These are phyloP conservation scores for Cremastinae sp. DNA, from an alignment of 2,888 invertebrate species.

Conservation along the genomic window DNA sequence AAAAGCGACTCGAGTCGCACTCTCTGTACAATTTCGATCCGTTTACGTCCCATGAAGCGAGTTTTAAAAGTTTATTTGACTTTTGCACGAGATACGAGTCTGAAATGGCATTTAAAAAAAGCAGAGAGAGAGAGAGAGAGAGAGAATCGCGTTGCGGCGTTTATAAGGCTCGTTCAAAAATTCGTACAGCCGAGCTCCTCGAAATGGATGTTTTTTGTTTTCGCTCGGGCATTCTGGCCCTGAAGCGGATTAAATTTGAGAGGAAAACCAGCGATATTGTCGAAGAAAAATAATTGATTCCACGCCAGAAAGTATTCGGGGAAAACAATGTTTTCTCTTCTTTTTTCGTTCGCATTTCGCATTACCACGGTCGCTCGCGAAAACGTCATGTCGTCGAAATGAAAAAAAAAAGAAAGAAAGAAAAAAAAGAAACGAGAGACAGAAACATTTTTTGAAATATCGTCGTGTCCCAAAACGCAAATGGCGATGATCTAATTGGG, in stretches of 20 bases:
- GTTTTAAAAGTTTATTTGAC: slow-evolving; percentile 30
- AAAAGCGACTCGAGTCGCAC: neutral
- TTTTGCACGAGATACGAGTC: neutral
- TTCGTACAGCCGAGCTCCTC: neutral
- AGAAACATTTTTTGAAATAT: too few species aligned
- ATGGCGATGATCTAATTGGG: slow-evolving; percentile 18
- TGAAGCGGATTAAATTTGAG: slow-evolving; percentile 4
- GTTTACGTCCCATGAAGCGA: neutral
- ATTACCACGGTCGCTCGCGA: slow-evolving; percentile 1
- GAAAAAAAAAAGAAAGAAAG: neutral
- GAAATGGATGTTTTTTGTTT: slow-evolving; percentile 44
- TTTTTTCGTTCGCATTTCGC: slow-evolving; percentile 6
- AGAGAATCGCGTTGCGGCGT: neutral
- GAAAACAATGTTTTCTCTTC: slow-evolving; percentile 29
- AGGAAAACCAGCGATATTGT: slow-evolving; percentile 5
- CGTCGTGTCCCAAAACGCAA: slow-evolving; percentile 26
- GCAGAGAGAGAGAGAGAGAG: neutral
- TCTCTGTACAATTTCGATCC: neutral
- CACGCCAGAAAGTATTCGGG: slow-evolving; percentile 31
- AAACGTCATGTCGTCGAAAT: neutral
- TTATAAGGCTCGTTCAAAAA: slow-evolving; percentile 2
- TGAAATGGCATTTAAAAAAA: neutral
- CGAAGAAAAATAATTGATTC: slow-evolving; percentile 49
- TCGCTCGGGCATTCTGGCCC: slow-evolving; percentile 2
- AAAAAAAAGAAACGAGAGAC: too few species aligned